These are phyloP conservation scores for Drosophila quasianomalipes DNA, from an alignment of 2,888 invertebrate species.

Conservation along the genomic window DNA sequence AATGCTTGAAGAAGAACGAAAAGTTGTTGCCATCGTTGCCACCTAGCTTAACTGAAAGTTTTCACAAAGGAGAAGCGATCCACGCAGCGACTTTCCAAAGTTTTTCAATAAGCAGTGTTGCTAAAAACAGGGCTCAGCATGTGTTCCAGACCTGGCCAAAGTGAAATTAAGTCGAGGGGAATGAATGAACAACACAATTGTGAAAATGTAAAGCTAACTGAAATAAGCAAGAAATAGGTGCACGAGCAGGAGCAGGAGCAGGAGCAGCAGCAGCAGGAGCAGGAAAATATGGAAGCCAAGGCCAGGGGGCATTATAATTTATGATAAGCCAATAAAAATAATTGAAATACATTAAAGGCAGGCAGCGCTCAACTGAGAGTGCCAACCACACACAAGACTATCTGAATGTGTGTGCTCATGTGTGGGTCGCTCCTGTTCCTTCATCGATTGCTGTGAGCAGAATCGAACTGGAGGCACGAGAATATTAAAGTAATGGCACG, in stretches of 20 bases:
- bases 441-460: slow-evolving; percentile 50
- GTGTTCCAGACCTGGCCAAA: slow-evolving; percentile 32
- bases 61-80: slow-evolving; percentile 24
- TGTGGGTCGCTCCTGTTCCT: slow-evolving; percentile 17
- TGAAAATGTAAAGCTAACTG: slow-evolving; percentile 26
- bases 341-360: slow-evolving; percentile 73
- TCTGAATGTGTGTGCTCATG: slow-evolving; percentile 34
- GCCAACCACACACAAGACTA: slow-evolving; percentile 38
- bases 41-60: slow-evolving; percentile 44
- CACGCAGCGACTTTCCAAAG: slow-evolving; percentile 41
- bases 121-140: slow-evolving; percentile 55
- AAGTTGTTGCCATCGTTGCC: slow-evolving; percentile 37
- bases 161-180: not conserved
- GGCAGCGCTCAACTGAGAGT: slow-evolving; percentile 37
- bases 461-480: slow-evolving; percentile 38
- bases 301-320: slow-evolving; percentile 67
- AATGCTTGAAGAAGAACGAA: slow-evolving; percentile 23
- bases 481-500: slow-evolving; percentile 67
- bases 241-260: not conserved
- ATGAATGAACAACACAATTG: slow-evolving; percentile 35
- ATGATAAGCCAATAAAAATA: slow-evolving; percentile 75
- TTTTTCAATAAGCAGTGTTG: slow-evolving; percentile 56
- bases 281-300: slow-evolving; percentile 60
- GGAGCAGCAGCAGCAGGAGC: not conserved
- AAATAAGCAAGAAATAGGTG: slow-evolving; percentile 10